Evolutionary conservation across 1,140 invertebrate species (phyloP), one percentile per base, ranked within the genome.

Genomic region (Mizuhopecten yessoensis): DNA sequence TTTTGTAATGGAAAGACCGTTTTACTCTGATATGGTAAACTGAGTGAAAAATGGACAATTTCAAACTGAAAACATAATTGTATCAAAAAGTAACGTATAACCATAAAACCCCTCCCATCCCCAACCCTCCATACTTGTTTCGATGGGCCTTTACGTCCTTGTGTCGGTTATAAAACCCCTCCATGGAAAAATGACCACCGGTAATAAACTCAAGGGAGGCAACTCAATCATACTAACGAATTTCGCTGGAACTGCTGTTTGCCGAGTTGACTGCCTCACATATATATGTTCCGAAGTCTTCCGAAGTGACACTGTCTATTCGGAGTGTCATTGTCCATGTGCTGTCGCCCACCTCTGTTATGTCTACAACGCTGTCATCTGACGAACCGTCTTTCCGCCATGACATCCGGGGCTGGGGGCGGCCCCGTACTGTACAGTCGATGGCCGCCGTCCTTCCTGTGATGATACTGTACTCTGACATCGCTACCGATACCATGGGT

Each of bases 241-340:
- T 29, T 75, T 5, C 0, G n/a, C 57, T 75, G 23, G 57, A 75
- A 75, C 57, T 75, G 57, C 57, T 75, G 17, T 75, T 75, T 29
- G 57, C 57, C 11, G 57, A 29, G 57, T 75, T 75, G n/a, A 75
- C 57, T 75, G 57, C 57, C 57, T 75, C 57, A 75, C 57, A 75
- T 7, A 75, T 23, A 11, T 75, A 75, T 9, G 5, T 29, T 23
- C 57, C 57, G 57, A 75, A 75, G n/a, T 75, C 57, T n/a, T 75
- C 57, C 57, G 57, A 75, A 75, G 57, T 75, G 57, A 75, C n/a
- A 75, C 23, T 75, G 57, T 75, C 57, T 75, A 75, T 75, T 75
- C 57, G 57, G 23, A 75, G 57, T 29, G 57, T 17, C 57, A 75
- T 75, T 75, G 29, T 75, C 57, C 57, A 75, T 9, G 57, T 75